Evolutionary conservation across 1,140 invertebrate species (phyloP), one percentile per base, ranked within the genome.

Genomic region (Cydia strobilella): DNA sequence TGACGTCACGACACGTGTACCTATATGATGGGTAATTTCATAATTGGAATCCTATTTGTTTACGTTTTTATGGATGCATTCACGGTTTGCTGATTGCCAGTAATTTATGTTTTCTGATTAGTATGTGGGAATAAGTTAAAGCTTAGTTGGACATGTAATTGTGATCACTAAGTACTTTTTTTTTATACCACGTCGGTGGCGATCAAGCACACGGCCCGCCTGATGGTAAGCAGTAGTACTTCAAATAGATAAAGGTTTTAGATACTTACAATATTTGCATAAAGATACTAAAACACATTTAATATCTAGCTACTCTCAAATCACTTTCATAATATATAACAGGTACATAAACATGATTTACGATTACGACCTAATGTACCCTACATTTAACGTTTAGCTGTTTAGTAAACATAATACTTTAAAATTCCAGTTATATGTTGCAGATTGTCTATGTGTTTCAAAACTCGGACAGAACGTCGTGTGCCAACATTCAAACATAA

Each of bases 1-100:
- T 31, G 65, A 69, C 31, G 35, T 18, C 65, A 69, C 65, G 31
- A 73, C 72, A 73, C 72, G 72, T 73, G 72, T 73, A 69, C 65
- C 65, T 69, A 69, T 39, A 69, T 69, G 65, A 42, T 39, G 65
- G 65, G n/a, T 69, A 69, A 39, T 69, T 69, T 69, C 25, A 69
- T 69, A 69, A 69, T 69, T 69, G 35, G 65, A 69, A 69, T 69
- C 65, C 65, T 39, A 69, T 69, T 69, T 35, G 65, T 69, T 69
- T 69, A 35, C 54, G 54, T 35, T 69, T 69, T 18, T 31, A 69
- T 69, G 15, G 31, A 31, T n/a, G 27, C 31, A 1, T 69, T 18
- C 65, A 35, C 18, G 27, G 15, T 66, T 66, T 66, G 27, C 23
- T 35, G 63, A 15, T 31, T 27, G 63, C 63, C 15, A 66, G 63